Percentiles rank a stretch among this genome's conserved stretches.
Evolutionary conservation across 2,888 invertebrate species (phyloP).

Genomic region (Polyommatus iphigenia): DNA sequence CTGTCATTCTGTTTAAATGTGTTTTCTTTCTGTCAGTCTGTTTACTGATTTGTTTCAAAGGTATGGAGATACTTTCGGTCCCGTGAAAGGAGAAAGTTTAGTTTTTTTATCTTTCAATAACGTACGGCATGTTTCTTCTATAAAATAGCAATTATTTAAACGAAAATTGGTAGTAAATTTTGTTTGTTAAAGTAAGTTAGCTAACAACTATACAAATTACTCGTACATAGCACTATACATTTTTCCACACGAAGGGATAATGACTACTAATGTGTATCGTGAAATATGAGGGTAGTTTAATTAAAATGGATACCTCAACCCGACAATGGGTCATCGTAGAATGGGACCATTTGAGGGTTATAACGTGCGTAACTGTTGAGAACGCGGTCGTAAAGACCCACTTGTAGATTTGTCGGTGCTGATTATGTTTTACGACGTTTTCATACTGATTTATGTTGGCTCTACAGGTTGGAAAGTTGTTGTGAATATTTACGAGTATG

Average conservation of each 20-base stretch:
- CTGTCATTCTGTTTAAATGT: too few species aligned
- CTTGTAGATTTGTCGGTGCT: conserved; percentile 20
- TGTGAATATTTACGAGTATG: not conserved
- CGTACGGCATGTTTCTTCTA: too few species aligned
- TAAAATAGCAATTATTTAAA: too few species aligned
- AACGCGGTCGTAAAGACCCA: conserved; percentile 18
- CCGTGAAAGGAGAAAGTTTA: too few species aligned
- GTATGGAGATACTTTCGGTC: too few species aligned
- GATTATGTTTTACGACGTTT: conserved; percentile 17
- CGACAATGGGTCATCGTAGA: not conserved
- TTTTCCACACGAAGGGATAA: not conserved
- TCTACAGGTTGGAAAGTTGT: not conserved
- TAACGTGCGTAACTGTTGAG: conserved; percentile 2
- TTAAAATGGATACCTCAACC: not conserved
- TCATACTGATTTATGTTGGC: not conserved
- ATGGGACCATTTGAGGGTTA: conserved; percentile 23
- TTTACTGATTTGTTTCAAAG: too few species aligned
- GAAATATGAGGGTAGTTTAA: conserved; percentile 5
- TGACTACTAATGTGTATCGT: not conserved
- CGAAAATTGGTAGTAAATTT: too few species aligned
- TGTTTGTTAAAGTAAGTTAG: too few species aligned
- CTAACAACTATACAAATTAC: not conserved
- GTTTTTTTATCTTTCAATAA: too few species aligned
- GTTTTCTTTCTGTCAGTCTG: too few species aligned
- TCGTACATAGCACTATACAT: not conserved